Conservation (phyloP, 1,140 invertebrate species). For the Charaxes varanes region DNA sequence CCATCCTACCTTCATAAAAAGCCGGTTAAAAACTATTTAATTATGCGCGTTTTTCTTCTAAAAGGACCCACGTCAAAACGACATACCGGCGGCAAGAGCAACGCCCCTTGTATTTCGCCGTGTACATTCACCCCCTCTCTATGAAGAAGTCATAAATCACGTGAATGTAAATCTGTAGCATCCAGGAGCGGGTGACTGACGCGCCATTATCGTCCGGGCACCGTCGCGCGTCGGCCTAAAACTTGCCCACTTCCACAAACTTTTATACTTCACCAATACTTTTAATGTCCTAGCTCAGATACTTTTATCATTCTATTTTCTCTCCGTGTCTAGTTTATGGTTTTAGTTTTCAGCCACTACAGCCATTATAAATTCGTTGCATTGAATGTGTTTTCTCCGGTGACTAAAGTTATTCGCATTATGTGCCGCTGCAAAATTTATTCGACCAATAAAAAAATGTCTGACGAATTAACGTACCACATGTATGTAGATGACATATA, state of each 20-base stretch:
- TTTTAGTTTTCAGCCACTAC: conserved; percentile 13
- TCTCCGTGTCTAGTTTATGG: conserved; percentile 31
- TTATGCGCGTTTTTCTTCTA: no score
- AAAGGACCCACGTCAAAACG: conserved; percentile 5
- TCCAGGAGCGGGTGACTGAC: conserved; percentile 65
- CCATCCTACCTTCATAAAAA: no score
- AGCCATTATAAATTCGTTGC: conserved; percentile 15
- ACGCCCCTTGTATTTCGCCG: conserved; percentile 42
- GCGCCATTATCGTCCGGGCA: conserved; percentile 54
- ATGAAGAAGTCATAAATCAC: conserved; percentile 72
- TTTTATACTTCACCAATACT: conserved; percentile 49
- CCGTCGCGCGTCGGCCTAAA: conserved; percentile 50
- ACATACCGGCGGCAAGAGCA: conserved; percentile 3
- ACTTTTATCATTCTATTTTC: conserved; percentile 43
- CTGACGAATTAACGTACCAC: no score
- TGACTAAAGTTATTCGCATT: no score
- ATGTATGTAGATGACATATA: no score
- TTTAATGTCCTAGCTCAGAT: conserved; percentile 41
- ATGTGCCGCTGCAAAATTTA: no score
- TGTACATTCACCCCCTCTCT: conserved; percentile 62
- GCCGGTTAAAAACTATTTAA: no score
- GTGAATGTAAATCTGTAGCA: conserved; percentile 69
- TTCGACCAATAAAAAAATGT: no score
- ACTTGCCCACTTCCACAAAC: conserved; percentile 43
- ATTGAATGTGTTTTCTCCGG: neutral